Percentiles rank a stretch among this genome's conserved stretches.
Conservation (phyloP, 2,113 vertebrate genomes). For the Empidonax alnorum region DNA sequence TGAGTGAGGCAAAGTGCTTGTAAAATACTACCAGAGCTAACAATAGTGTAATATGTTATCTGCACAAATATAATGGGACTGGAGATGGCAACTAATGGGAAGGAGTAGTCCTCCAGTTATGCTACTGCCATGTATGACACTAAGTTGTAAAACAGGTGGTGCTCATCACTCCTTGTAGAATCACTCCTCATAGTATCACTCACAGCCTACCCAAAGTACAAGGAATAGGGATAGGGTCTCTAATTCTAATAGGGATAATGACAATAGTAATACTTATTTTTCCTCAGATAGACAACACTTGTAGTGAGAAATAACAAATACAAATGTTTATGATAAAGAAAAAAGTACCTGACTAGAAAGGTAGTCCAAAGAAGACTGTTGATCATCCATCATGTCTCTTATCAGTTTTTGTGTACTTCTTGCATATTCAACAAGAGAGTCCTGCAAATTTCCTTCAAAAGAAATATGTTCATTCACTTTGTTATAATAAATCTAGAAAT, state of each 20-base stretch:
- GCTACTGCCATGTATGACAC: neutral
- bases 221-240: neutral
- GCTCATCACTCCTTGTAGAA: neutral
- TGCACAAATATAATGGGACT: neutral
- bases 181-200: neutral
- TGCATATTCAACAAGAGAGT: slow-evolving; percentile 85
- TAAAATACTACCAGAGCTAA: neutral
- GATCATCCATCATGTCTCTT: slow-evolving; percentile 89
- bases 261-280: neutral
- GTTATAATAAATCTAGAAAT: neutral
- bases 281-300: neutral
- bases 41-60: neutral
- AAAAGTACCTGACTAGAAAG: slow-evolving; percentile 84
- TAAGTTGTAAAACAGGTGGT: neutral
- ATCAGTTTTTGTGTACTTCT: slow-evolving; percentile 88
- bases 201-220: neutral
- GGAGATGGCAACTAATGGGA: neutral
- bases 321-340: neutral
- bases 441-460: slow-evolving; percentile 87
- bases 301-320: neutral
- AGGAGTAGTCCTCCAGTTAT: neutral
- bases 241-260: neutral
- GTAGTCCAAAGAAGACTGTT: slow-evolving; percentile 87
- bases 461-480: neutral
- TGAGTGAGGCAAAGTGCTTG: neutral